phyloP scores from a whole-genome alignment of 2,888 invertebrate species.

The Smittia sp. region DNA sequence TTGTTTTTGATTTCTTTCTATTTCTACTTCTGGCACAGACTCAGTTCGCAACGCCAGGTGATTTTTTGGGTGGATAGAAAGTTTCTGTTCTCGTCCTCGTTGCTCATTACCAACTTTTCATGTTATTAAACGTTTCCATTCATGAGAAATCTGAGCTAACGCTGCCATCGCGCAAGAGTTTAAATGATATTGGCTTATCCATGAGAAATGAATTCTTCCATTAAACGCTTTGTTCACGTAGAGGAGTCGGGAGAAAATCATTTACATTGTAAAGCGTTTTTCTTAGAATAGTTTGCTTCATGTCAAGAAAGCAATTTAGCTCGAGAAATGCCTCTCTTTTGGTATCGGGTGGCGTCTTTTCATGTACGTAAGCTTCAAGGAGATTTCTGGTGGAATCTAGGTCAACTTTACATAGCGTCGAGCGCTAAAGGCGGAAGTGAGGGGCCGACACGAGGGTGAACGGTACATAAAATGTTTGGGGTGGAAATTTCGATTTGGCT shows the following conservation, averaged over 20 bases:
- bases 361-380: slow-evolving; percentile 32
- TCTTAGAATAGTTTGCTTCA: slow-evolving; percentile 6
- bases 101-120: not conserved
- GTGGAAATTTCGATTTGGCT: not conserved
- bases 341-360: slow-evolving; percentile 26
- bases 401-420: slow-evolving; percentile 28
- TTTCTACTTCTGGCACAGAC: not conserved
- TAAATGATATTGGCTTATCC: not conserved
- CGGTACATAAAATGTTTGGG: not conserved
- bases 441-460: slow-evolving; percentile 14
- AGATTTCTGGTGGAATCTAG: slow-evolving; percentile 34
- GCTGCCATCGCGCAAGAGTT: not conserved
- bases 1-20: not conserved
- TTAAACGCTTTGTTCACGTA: not conserved
- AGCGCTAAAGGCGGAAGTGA: slow-evolving; percentile 5
- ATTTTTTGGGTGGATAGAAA: not conserved
- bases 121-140: not conserved
- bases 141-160: not conserved
- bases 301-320: not conserved
- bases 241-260: not conserved
- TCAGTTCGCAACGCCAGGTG: not conserved
- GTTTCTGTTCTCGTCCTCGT: not conserved
- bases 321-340: slow-evolving; percentile 6
- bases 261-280: not conserved
- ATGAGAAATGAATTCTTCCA: not conserved